phyloP scores from a whole-genome alignment of 23 tunicate species.

The Clavelina lepadiformis region DNA sequence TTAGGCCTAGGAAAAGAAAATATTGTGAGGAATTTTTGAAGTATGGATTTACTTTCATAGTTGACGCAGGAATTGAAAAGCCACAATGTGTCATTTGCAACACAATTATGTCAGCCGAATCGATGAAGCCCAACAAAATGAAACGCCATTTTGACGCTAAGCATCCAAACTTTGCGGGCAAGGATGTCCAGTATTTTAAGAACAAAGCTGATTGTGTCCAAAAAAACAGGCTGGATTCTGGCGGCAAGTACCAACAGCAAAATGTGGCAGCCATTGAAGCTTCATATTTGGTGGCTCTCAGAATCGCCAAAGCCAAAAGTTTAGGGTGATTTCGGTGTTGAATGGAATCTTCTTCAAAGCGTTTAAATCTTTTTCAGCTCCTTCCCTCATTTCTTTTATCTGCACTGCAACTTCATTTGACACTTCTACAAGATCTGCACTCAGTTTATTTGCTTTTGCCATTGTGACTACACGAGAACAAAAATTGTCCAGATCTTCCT shows the following conservation, averaged over 20 bases:
- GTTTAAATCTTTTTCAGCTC: neutral
- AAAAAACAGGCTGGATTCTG: slow-evolving; percentile 35
- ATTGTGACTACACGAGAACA: neutral
- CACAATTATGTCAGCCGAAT: slow-evolving; percentile 48
- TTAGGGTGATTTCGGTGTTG: neutral
- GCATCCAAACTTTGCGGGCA: slow-evolving; percentile 37
- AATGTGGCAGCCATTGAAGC: slow-evolving; percentile 37
- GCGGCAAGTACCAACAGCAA: slow-evolving; percentile 53
- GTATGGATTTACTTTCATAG: slow-evolving; percentile 29
- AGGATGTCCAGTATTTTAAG: slow-evolving; percentile 38
- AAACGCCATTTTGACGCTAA: slow-evolving; percentile 39
- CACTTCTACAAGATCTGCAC: neutral
- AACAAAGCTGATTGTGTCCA: slow-evolving; percentile 32
- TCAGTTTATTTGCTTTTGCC: neutral
- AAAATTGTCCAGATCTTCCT: neutral
- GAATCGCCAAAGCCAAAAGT: slow-evolving; percentile 32
- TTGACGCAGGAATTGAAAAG: slow-evolving; percentile 30
- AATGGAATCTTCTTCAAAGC: neutral
- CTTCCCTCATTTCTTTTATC: slow-evolving; percentile 1
- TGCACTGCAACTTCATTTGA: neutral
- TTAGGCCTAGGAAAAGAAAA: slow-evolving; percentile 21
- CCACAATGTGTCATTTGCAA: slow-evolving; percentile 47
- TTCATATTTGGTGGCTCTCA: slow-evolving; percentile 20
- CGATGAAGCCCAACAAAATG: slow-evolving; percentile 46
- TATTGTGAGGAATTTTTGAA: slow-evolving; percentile 33